A percentile compares a stretch with the other conserved stretches of the same genome.
These are phyloP conservation scores for Clinocottus analis DNA, from an alignment of 2,113 vertebrate genomes.

Conservation along the genomic window DNA sequence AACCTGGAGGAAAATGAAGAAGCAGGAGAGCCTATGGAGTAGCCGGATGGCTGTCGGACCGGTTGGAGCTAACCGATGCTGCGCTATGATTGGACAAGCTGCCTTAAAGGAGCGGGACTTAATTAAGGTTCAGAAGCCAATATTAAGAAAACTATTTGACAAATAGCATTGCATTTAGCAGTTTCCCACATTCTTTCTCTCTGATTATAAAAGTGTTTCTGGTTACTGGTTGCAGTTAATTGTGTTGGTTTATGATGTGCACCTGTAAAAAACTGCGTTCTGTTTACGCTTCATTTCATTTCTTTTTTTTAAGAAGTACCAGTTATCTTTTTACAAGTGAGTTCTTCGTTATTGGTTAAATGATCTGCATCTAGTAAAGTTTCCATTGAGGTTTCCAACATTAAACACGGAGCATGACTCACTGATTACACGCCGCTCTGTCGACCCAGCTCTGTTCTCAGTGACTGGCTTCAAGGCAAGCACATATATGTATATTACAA, in stretches of 20 bases:
- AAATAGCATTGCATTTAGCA: too few species aligned
- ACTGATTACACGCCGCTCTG: not conserved
- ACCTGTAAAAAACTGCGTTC: not conserved
- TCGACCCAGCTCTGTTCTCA: not conserved
- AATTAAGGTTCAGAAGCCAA: too few species aligned
- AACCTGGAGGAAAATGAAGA: too few species aligned
- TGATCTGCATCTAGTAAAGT: constrained; percentile 2
- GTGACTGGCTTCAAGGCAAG: not conserved
- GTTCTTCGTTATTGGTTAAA: not conserved
- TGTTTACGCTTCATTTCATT: constrained; percentile 22
- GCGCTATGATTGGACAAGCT: too few species aligned
- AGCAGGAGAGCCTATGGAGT: too few species aligned
- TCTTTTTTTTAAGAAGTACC: not conserved
- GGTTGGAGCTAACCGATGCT: too few species aligned
- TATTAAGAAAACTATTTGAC: too few species aligned
- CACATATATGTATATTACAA: constrained; percentile 9
- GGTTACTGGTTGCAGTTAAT: not conserved
- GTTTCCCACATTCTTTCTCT: too few species aligned
- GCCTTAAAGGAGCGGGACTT: too few species aligned
- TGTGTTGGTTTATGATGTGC: constrained; percentile 13
- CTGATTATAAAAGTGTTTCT: not conserved
- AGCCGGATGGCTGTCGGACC: too few species aligned
- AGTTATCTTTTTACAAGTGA: constrained; percentile 16
- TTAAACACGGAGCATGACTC: constrained; percentile 14
- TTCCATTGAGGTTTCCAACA: constrained; percentile 2